These are phyloP conservation scores for Orthosia cruda DNA, from an alignment of 2,888 invertebrate species.

Conservation along the genomic window DNA sequence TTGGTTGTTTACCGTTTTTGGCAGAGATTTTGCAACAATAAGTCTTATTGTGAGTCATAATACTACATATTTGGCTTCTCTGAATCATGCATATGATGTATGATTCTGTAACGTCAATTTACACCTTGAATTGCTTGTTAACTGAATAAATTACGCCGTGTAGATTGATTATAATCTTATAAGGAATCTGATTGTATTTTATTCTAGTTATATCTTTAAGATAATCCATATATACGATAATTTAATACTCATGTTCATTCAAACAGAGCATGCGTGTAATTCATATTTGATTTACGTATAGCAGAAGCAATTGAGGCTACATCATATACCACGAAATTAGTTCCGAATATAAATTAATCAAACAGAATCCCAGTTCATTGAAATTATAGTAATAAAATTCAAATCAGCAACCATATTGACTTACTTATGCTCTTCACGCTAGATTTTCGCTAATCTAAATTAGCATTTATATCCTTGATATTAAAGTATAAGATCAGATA, in stretches of 20 bases:
- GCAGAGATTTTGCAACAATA: constrained; percentile 60
- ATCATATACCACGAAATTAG: constrained; percentile 40
- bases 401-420: constrained; percentile 44
- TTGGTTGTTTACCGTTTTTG: constrained; percentile 58
- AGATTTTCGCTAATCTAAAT: constrained; percentile 33
- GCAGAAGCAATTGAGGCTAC: constrained; percentile 29
- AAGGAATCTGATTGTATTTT: constrained; percentile 17
- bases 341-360: constrained; percentile 38
- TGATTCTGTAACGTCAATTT: constrained; percentile 18
- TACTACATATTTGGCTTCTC: constrained; percentile 6
- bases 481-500: constrained; percentile 44
- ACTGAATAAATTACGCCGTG: background rate
- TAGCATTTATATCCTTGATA: constrained; percentile 19
- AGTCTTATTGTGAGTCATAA: constrained; percentile 37
- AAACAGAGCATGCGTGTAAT: constrained; percentile 10
- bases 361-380: constrained; percentile 38
- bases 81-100: constrained; percentile 13
- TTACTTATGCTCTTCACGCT: constrained; percentile 25
- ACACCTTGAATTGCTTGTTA: constrained; percentile 19
- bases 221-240: background rate
- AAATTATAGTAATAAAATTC: constrained; percentile 64
- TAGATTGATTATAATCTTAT: constrained; percentile 18
- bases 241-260: background rate
- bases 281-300: constrained; percentile 22
- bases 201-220: background rate